Conservation (phyloP, 2,888 invertebrate genomes). For the Melipona bicolor region DNA sequence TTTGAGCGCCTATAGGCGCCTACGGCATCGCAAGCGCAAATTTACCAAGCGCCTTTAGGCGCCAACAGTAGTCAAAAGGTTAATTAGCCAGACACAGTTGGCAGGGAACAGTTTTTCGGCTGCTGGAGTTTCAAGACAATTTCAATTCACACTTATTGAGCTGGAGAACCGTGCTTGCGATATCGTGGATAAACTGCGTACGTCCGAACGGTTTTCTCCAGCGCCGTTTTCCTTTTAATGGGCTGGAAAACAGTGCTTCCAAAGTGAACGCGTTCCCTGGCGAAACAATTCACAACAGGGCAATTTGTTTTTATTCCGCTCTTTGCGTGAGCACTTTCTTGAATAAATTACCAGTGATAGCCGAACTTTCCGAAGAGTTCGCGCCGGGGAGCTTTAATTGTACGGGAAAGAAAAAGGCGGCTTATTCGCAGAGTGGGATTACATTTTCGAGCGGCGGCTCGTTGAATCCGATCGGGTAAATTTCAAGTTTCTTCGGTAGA, state of each 20-base stretch:
- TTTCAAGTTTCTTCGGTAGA: too few species aligned
- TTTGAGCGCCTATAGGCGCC: too few species aligned
- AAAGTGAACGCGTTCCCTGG: background rate
- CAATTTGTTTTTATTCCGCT: background rate
- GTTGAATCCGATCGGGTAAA: too few species aligned
- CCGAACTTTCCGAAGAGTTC: background rate
- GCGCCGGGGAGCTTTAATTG: background rate
- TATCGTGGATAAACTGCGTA: background rate
- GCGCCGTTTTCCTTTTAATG: background rate
- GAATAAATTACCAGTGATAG: background rate
- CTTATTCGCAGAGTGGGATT: too few species aligned
- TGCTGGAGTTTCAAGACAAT: background rate
- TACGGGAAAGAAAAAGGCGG: background rate
- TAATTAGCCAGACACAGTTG: background rate
- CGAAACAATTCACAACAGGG: conserved; percentile 8
- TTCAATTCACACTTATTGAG: conserved; percentile 1
- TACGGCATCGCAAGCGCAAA: too few species aligned
- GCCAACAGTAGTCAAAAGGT: too few species aligned
- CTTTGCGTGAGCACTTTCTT: background rate
- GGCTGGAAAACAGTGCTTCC: background rate
- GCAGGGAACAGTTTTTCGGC: background rate
- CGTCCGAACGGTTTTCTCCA: background rate
- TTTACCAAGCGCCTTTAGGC: too few species aligned
- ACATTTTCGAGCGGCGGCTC: too few species aligned
- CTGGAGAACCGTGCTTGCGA: background rate